Conservation (phyloP, 2,888 invertebrate species). For the Myopa testacea region DNA sequence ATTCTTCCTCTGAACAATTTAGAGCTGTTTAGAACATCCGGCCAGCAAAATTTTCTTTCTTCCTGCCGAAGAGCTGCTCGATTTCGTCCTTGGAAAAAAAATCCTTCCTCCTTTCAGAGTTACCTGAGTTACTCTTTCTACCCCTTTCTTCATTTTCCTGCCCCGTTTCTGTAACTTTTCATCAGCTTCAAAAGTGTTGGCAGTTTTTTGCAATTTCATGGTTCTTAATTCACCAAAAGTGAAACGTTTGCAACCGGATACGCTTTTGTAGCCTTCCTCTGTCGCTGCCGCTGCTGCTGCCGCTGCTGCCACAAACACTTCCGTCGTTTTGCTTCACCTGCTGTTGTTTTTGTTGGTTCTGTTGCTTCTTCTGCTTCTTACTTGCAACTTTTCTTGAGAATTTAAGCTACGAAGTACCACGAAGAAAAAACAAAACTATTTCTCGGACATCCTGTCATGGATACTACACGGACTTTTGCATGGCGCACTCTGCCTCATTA, state of each 20-base stretch:
- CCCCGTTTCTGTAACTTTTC: no score
- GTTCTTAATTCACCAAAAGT: slow-evolving; percentile 34
- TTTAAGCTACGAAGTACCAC: not conserved
- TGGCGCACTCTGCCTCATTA: not conserved
- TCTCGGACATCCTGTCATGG: slow-evolving; percentile 28
- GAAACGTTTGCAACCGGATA: slow-evolving; percentile 33
- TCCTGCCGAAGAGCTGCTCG: slow-evolving; percentile 1
- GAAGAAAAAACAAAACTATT: slow-evolving; percentile 13
- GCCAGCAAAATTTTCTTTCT: not conserved
- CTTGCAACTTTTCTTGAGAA: slow-evolving; percentile 7
- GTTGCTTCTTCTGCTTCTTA: not conserved
- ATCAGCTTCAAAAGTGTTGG: slow-evolving; percentile 21
- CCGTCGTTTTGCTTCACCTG: slow-evolving; percentile 5
- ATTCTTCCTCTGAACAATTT: not conserved
- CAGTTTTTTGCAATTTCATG: slow-evolving; percentile 30
- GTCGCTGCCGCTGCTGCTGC: slow-evolving; percentile 5
- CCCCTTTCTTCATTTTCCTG: not conserved
- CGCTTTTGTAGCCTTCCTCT: not conserved
- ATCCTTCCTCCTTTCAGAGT: not conserved
- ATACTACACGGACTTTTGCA: slow-evolving; percentile 1
- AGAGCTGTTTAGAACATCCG: not conserved
- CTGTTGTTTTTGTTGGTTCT: not conserved
- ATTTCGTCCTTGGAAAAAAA: not conserved
- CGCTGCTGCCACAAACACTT: slow-evolving; percentile 29
- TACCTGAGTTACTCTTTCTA: not conserved